Evolutionary conservation across 2,888 invertebrate species (phyloP).

Genomic region (Brachycybe producta): DNA sequence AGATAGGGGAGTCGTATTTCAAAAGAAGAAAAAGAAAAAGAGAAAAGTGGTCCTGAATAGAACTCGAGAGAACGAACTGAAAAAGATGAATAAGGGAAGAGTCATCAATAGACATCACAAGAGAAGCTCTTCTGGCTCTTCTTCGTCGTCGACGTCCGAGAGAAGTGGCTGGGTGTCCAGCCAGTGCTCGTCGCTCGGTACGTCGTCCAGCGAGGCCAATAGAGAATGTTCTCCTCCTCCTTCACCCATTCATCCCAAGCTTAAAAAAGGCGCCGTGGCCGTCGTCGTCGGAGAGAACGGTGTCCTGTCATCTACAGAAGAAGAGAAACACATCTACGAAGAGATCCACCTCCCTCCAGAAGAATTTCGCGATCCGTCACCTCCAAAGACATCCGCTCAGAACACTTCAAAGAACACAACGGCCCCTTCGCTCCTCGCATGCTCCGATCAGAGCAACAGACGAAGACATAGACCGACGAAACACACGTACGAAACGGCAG

Average conservation of each 20-base stretch:
- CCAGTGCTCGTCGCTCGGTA: slow-evolving; percentile 40
- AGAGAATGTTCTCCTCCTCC: background rate
- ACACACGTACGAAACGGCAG: slow-evolving; percentile 1
- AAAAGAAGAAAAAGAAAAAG: too few species aligned
- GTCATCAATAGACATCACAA: too few species aligned
- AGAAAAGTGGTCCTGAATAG: too few species aligned
- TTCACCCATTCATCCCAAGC: background rate
- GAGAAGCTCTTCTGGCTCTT: slow-evolving; percentile 24
- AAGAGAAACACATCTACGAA: slow-evolving; percentile 29
- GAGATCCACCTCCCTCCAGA: slow-evolving; percentile 59
- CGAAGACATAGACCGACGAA: too few species aligned
- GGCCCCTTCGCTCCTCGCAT: too few species aligned
- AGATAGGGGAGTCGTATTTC: too few species aligned
- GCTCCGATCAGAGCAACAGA: too few species aligned
- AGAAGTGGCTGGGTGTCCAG: slow-evolving; percentile 79
- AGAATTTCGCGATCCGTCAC: slow-evolving; percentile 58
- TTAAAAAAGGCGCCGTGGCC: background rate
- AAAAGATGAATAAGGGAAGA: too few species aligned
- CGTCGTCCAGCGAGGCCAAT: slow-evolving; percentile 28
- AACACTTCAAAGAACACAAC: too few species aligned
- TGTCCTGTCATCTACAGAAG: slow-evolving; percentile 6
- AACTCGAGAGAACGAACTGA: too few species aligned
- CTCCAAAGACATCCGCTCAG: background rate
- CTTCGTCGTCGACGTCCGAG: slow-evolving; percentile 47
- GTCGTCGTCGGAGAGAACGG: background rate